Base-by-base conservation (phyloP, 2,797 vertebrate species). In the Hephaestus fuliginosus region DNA sequence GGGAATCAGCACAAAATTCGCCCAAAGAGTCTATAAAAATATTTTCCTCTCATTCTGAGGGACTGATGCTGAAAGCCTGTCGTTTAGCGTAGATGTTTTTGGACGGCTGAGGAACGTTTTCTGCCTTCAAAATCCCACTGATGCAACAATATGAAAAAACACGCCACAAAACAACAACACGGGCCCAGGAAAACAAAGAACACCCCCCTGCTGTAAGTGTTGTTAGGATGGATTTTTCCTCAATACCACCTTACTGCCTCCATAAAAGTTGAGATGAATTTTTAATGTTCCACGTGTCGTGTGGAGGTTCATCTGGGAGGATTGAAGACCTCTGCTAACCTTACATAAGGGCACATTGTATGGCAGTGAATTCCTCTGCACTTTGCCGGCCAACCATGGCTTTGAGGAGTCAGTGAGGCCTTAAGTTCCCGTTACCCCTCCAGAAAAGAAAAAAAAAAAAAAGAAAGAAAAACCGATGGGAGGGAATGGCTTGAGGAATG, bases 401-500 rank as follows among this genome's bases (percentile, higher is more conserved):
- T 85, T 74, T 78, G 70, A 84, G 78, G 75, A 83, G 69, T 83
- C 85, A 85, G 57, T 41, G 46, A 76, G 86, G 82, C 86, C 70
- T 83, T 74, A 76, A 80, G 74, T 88, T 89, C 76, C 81, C 85
- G n/a, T 57, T 86, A 88, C 60, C 78, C 70, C 70, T 76, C 49
- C 61, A 30, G 57, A 82, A 25, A 25, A 30, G 57, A 82, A 25
- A 25, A 25, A 25, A 25, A 25, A 25, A 33, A 68, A 64, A 86
- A 66, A 79, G 53, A 36, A 41, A 43, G 17, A 49, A 71, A 89
- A 85, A 57, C 44, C 62, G 36, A 83, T 86, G 92, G 92, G 90
- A 93, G 93, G 93, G 86, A 91, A 83, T 67, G 14, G 74, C 84
- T 83, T 55, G 48, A 87, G 92, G 94, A 94, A 96, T 95, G 87